phyloP scores from a whole-genome alignment of 2,113 vertebrate species.

The Neolamprologus toae region DNA sequence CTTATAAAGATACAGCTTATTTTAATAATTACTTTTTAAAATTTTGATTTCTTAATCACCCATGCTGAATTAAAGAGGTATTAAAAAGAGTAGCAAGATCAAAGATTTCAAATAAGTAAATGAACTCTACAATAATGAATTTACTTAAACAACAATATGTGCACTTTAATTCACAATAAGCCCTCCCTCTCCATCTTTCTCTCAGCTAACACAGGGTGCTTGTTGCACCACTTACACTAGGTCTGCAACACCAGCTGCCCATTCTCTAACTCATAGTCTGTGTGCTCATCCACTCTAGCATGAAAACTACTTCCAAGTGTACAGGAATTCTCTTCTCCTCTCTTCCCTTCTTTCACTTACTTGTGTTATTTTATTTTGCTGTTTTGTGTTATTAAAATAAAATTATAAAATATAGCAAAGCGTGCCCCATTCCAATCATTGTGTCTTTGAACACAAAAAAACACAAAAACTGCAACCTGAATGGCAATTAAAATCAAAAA shows the following conservation, averaged over 20 bases:
- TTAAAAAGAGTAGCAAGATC: neutral
- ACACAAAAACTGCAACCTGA: slow-evolving; percentile 4
- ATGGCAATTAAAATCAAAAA: slow-evolving; percentile 32
- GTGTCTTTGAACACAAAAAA: slow-evolving; percentile 1
- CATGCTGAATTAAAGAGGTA: neutral
- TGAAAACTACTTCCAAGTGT: neutral
- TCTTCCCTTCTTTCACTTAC: neutral
- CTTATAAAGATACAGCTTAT: neutral
- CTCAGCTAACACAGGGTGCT: neutral
- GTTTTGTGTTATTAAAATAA: neutral
- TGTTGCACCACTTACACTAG: neutral
- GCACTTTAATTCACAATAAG: neutral
- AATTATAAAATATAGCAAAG: neutral
- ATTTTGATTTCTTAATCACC: neutral
- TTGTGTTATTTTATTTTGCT: neutral
- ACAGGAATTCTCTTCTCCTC: neutral
- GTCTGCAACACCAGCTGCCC: neutral
- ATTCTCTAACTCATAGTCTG: neutral
- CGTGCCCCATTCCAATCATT: neutral
- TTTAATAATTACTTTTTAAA: neutral
- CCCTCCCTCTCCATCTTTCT: neutral
- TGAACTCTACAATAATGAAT: neutral
- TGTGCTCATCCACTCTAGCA: neutral
- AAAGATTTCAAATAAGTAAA: neutral
- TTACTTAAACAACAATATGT: neutral